Percentiles rank a stretch among this genome's conserved stretches.
phyloP scores from a whole-genome alignment of 2,888 invertebrate species.

The Neocrepidodera transversa region DNA sequence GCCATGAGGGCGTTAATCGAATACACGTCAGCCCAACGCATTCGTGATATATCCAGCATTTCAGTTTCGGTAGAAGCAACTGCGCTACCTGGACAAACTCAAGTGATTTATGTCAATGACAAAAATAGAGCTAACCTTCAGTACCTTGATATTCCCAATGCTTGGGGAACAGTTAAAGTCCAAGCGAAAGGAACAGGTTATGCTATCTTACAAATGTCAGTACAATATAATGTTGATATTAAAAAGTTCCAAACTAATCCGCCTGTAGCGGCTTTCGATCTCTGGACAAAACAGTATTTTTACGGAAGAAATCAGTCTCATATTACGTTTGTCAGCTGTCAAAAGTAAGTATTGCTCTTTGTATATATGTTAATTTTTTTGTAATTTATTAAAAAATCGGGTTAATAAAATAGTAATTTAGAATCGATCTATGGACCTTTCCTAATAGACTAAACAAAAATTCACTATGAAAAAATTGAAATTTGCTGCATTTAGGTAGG shows the following conservation, averaged over 20 bases:
- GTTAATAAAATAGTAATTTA: neutral
- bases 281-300: slow-evolving; percentile 77
- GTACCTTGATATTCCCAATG: slow-evolving; percentile 83
- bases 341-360: slow-evolving; percentile 68
- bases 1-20: slow-evolving; percentile 89
- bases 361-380: neutral
- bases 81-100: slow-evolving; percentile 72
- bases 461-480: too few species aligned
- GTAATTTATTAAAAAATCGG: neutral
- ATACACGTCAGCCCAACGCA: slow-evolving; percentile 83
- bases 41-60: slow-evolving; percentile 81
- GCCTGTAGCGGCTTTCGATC: slow-evolving; percentile 80
- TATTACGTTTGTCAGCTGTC: slow-evolving; percentile 85
- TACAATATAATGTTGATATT: slow-evolving; percentile 90
- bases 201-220: slow-evolving; percentile 91
- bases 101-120: slow-evolving; percentile 72
- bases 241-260: slow-evolving; percentile 84
- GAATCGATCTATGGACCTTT: too few species aligned
- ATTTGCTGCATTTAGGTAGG: too few species aligned
- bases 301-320: slow-evolving; percentile 94
- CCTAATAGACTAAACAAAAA: too few species aligned
- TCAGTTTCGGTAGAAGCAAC: slow-evolving; percentile 85
- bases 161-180: slow-evolving; percentile 94
- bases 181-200: slow-evolving; percentile 93
- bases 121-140: slow-evolving; percentile 82